Percentiles rank a stretch among this genome's conserved stretches.
phyloP scores from a whole-genome alignment of 2,888 invertebrate genomes.

The Habroteleia sp. region DNA sequence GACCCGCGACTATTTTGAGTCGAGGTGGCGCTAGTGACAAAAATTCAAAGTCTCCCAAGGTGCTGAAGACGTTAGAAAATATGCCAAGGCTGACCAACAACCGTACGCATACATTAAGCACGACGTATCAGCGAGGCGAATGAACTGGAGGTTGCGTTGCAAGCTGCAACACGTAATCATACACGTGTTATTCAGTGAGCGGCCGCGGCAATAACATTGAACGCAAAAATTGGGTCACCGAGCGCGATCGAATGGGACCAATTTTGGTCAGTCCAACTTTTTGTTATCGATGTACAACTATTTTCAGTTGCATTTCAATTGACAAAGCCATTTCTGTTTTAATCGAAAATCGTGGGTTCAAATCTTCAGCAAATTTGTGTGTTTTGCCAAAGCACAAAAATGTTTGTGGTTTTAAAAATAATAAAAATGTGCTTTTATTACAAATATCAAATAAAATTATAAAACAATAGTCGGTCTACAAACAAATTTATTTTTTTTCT shows the following conservation, averaged over 20 bases:
- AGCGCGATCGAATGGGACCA: conserved; percentile 1
- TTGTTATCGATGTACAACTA: no score
- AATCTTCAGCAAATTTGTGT: no score
- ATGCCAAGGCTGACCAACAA: conserved; percentile 36
- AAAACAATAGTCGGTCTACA: no score
- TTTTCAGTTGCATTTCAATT: no score
- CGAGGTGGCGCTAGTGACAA: conserved; percentile 17
- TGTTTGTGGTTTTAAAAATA: no score
- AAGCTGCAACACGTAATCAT: conserved; percentile 57
- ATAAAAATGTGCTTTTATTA: no score
- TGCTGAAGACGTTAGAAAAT: conserved; percentile 23
- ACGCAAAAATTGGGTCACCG: conserved; percentile 30
- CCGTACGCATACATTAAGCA: conserved; percentile 51
- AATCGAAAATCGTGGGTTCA: no score
- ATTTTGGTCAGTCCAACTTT: neutral
- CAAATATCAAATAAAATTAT: no score
- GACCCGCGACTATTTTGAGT: no score
- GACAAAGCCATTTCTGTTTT: no score
- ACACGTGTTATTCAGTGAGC: conserved; percentile 46
- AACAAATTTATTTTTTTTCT: no score
- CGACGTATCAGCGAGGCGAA: conserved; percentile 56
- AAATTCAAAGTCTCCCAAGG: conserved; percentile 30
- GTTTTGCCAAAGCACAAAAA: no score
- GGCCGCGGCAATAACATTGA: conserved; percentile 23
- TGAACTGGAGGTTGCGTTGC: conserved; percentile 59